These are phyloP conservation scores for Poecilia velifera DNA, from an alignment of 2,797 vertebrate genomes.

Conservation along the genomic window DNA sequence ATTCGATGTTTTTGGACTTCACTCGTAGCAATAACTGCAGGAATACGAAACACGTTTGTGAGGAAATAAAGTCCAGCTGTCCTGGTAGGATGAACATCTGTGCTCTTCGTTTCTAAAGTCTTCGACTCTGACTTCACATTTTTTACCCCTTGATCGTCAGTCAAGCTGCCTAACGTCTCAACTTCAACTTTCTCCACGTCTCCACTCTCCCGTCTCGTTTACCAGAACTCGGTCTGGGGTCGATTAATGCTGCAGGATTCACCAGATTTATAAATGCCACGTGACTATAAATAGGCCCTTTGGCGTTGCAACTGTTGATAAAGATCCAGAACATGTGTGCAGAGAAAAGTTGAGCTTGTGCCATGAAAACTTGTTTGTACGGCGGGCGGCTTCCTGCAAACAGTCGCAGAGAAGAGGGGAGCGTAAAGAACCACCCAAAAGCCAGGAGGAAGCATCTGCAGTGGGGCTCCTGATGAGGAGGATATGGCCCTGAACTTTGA, in stretches of 20 bases:
- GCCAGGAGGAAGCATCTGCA: conserved; percentile 43
- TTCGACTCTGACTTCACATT: neutral
- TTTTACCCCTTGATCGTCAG: neutral
- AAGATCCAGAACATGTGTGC: conserved; percentile 39
- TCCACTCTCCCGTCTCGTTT: conserved; percentile 25
- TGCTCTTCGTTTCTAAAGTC: neutral
- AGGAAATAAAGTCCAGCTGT: neutral
- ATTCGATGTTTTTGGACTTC: neutral
- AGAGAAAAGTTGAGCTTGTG: conserved; percentile 31
- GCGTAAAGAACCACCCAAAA: neutral
- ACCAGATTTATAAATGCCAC: conserved; percentile 33
- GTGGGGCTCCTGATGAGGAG: conserved; percentile 46
- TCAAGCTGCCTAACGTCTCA: neutral
- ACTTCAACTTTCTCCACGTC: neutral
- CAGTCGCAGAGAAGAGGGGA: conserved; percentile 10
- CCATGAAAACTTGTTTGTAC: conserved; percentile 11
- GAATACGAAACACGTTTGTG: neutral
- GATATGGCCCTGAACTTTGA: neutral
- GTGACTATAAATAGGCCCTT: conserved; percentile 59
- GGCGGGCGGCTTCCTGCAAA: conserved; percentile 37
- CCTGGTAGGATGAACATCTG: neutral
- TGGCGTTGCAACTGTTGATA: conserved; percentile 58
- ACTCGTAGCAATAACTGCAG: neutral
- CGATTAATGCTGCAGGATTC: conserved; percentile 55
- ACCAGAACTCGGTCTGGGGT: conserved; percentile 35